phyloP scores from a whole-genome alignment of 2,797 vertebrate species.

The Pseudomugil gertrudae region DNA sequence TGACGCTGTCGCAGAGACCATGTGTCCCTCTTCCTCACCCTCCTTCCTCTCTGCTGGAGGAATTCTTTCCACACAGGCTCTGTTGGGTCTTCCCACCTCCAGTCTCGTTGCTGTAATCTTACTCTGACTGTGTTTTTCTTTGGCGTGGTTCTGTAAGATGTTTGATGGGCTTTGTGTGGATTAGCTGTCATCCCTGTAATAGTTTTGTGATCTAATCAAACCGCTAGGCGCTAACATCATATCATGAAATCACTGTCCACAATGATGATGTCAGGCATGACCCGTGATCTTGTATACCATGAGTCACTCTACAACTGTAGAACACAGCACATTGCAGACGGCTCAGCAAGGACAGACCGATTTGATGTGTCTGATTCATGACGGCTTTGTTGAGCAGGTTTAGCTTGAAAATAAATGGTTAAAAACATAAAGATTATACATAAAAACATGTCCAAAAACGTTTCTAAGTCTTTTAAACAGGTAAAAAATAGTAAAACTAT shows the following conservation, averaged over 20 bases:
- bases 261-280: constrained; percentile 46
- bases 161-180: constrained; percentile 29
- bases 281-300: constrained; percentile 43
- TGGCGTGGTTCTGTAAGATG: constrained; percentile 23
- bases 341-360: constrained; percentile 14
- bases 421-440: neutral
- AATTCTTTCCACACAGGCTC: constrained; percentile 59
- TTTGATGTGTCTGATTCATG: neutral
- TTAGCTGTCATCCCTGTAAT: constrained; percentile 40
- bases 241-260: constrained; percentile 42
- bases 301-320: constrained; percentile 60
- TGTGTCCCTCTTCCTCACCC: constrained; percentile 43
- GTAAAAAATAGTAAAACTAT: neutral
- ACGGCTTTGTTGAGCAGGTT: too few relatives aligned
- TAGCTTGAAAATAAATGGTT: neutral
- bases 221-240: constrained; percentile 27
- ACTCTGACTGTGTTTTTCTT: neutral
- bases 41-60: constrained; percentile 31
- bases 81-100: constrained; percentile 3
- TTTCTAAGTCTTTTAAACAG: neutral
- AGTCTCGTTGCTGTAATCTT: neutral
- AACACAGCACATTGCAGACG: constrained; percentile 5
- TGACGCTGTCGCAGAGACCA: constrained; percentile 68
- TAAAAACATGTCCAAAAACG: neutral
- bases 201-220: constrained; percentile 62